phyloP scores from a whole-genome alignment of 2,888 invertebrate genomes.

The Tachystola acroxantha region DNA sequence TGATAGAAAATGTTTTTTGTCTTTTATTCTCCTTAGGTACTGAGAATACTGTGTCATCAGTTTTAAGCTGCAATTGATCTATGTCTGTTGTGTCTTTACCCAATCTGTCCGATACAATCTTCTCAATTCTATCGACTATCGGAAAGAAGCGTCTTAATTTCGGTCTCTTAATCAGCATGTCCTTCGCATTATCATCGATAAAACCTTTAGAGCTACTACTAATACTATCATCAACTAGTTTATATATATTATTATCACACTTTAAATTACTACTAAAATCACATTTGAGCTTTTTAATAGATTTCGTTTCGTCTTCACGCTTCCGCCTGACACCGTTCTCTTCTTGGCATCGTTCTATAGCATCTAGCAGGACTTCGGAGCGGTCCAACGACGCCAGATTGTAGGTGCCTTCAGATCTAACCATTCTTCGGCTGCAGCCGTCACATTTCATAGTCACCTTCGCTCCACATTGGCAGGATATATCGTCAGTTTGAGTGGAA shows the following conservation, averaged over 20 bases:
- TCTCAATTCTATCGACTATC: conserved; percentile 53
- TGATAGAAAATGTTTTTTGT: conserved; percentile 58
- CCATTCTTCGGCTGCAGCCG: conserved; percentile 47
- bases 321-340: conserved; percentile 43
- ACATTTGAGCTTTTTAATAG: conserved; percentile 69
- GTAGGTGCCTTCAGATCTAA: conserved; percentile 60
- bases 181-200: conserved; percentile 15
- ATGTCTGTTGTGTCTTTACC: conserved; percentile 44
- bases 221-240: conserved; percentile 34
- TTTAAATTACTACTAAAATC: conserved; percentile 49
- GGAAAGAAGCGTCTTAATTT: conserved; percentile 57
- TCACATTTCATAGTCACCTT: conserved; percentile 41
- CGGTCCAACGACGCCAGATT: conserved; percentile 53
- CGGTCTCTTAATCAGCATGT: conserved; percentile 60
- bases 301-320: conserved; percentile 45
- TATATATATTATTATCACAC: conserved; percentile 46
- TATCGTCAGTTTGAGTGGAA: conserved; percentile 62
- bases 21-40: conserved; percentile 47
- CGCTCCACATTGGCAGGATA: conserved; percentile 53
- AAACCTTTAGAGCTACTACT: conserved; percentile 18
- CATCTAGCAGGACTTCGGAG: conserved; percentile 68
- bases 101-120: conserved; percentile 51
- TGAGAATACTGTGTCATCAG: conserved; percentile 60
- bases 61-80: conserved; percentile 49
- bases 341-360: conserved; percentile 64